These are phyloP conservation scores for Xestia sexstrigata DNA, from an alignment of 2,888 invertebrate genomes.

Conservation along the genomic window DNA sequence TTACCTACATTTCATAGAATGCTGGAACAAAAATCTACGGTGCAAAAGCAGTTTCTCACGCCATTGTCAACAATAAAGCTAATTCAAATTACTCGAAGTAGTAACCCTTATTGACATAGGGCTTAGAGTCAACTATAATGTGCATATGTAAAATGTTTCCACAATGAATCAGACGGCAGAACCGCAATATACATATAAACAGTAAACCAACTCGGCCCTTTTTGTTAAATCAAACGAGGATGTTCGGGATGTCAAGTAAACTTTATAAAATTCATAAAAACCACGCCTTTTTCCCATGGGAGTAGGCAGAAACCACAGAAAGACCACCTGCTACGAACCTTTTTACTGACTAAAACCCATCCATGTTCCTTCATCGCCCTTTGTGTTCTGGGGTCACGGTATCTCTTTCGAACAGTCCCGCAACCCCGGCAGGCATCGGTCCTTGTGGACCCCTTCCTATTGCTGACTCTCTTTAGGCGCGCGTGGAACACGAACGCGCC, in stretches of 20 bases:
- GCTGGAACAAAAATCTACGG: not conserved
- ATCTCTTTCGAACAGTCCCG: no score
- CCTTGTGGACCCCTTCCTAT: no score
- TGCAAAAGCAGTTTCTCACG: slow-evolving; percentile 31
- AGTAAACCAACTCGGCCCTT: not conserved
- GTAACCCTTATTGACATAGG: slow-evolving; percentile 50
- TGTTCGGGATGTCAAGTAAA: not conserved
- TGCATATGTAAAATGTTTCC: slow-evolving; percentile 67
- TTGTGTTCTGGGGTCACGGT: no score
- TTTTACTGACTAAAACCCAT: no score
- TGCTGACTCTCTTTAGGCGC: no score
- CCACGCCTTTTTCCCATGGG: no score
- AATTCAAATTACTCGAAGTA: slow-evolving; percentile 26
- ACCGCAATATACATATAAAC: not conserved
- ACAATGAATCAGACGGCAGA: slow-evolving; percentile 59
- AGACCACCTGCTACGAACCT: no score
- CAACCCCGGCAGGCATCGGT: no score
- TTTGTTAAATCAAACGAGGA: not conserved
- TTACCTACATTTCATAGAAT: not conserved
- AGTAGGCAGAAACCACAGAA: no score
- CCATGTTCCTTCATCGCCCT: no score
- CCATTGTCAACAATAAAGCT: slow-evolving; percentile 12
- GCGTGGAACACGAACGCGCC: no score
- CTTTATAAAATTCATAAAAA: no score
- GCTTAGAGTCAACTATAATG: slow-evolving; percentile 60